Evolutionary conservation across 2,113 vertebrate genomes (phyloP).

Genomic region (Urocolius indicus): DNA sequence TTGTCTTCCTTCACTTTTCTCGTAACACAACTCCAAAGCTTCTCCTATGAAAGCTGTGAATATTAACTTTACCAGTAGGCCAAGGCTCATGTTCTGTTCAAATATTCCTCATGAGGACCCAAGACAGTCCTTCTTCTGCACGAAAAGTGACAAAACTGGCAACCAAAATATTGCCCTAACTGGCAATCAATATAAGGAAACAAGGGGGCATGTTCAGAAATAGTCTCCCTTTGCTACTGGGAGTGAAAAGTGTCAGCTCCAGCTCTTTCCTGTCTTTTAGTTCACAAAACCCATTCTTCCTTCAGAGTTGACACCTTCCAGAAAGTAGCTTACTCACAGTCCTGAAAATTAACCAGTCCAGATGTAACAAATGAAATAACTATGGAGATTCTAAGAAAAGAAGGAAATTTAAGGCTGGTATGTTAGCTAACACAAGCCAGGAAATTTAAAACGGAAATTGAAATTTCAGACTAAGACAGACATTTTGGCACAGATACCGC

Average conservation of each 20-base stretch:
- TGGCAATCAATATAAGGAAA: background rate
- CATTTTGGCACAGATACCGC: conserved; percentile 38
- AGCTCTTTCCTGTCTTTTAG: background rate
- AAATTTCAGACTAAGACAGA: conserved; percentile 48
- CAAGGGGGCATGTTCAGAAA: background rate
- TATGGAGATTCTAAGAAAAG: background rate
- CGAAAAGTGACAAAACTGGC: background rate
- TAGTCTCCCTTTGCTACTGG: background rate
- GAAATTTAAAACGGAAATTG: conserved; percentile 11
- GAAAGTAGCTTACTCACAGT: background rate
- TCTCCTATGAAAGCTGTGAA: background rate
- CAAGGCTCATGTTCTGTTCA: background rate
- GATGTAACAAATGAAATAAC: conserved; percentile 39
- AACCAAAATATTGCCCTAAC: background rate
- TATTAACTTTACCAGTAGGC: background rate
- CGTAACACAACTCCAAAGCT: background rate
- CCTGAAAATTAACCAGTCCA: conserved; percentile 39
- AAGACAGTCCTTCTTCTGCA: background rate
- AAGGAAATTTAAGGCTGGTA: background rate
- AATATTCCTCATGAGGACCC: background rate
- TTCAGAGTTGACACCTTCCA: background rate
- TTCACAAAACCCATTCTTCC: background rate
- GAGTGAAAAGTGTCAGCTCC: background rate
- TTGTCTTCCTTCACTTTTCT: background rate
- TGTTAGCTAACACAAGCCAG: conserved; percentile 28